These are phyloP conservation scores for Smittia aterrima DNA, from an alignment of 2,888 invertebrate genomes.

Conservation along the genomic window DNA sequence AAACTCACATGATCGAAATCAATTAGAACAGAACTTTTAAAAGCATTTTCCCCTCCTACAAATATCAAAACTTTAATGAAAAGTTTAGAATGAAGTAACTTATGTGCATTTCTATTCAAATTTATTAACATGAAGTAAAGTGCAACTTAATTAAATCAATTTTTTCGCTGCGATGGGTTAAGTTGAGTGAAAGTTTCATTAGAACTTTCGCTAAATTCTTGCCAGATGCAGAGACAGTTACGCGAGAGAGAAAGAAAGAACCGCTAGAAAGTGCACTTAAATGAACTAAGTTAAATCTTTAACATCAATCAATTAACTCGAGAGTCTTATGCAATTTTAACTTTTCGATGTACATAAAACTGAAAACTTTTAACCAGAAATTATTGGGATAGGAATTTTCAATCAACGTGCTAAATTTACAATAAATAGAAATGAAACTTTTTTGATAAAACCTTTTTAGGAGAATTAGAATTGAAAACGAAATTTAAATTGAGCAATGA, in stretches of 20 bases:
- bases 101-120: slow-evolving; percentile 7
- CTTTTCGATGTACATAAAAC: neutral
- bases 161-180: neutral
- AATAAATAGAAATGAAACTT: neutral
- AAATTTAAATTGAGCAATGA: neutral
- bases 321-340: neutral
- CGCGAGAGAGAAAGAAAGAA: neutral
- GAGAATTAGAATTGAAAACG: neutral
- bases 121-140: slow-evolving; percentile 1
- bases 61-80: neutral
- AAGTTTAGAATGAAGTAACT: neutral
- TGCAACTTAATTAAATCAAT: slow-evolving; percentile 7
- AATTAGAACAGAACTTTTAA: neutral
- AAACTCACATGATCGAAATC: neutral
- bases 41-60: neutral
- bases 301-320: neutral
- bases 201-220: no score
- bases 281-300: no score
- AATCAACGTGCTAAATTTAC: neutral
- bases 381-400: no score
- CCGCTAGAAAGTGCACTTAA: slow-evolving; percentile 1
- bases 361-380: no score
- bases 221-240: neutral
- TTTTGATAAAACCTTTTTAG: slow-evolving; percentile 1
- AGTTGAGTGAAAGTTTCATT: no score